Conservation (phyloP, 2,113 vertebrate genomes). For the Paramisgurnus dabryanus region DNA sequence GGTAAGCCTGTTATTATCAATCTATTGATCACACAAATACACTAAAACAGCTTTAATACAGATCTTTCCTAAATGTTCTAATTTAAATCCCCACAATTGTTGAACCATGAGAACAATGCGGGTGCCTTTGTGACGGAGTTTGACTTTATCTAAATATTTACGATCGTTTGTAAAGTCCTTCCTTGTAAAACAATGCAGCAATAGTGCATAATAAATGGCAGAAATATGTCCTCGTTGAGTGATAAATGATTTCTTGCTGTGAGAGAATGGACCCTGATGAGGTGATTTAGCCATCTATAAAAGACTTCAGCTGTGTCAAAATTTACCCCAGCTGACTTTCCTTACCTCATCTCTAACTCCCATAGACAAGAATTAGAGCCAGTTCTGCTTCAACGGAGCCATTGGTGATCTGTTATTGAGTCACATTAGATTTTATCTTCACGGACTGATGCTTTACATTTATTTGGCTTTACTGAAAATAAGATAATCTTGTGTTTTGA, state of each 20-base stretch:
- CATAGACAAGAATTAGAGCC: slow-evolving; percentile 1
- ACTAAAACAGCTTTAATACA: neutral
- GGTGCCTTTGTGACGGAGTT: too few relatives aligned
- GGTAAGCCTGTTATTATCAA: slow-evolving; percentile 69
- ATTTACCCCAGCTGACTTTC: slow-evolving; percentile 26
- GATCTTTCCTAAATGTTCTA: neutral
- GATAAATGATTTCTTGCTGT: slow-evolving; percentile 29
- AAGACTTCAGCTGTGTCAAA: slow-evolving; percentile 38
- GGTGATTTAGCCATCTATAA: slow-evolving; percentile 29
- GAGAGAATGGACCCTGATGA: slow-evolving; percentile 19
- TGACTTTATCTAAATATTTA: slow-evolving; percentile 1
- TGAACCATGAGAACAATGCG: neutral
- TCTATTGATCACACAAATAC: neutral
- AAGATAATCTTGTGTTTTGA: neutral
- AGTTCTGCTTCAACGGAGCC: neutral
- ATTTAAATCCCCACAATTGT: neutral
- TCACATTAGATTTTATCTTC: neutral
- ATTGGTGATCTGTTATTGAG: neutral
- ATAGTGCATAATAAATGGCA: slow-evolving; percentile 6
- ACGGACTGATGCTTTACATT: slow-evolving; percentile 17
- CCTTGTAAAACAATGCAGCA: neutral
- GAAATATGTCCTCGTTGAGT: slow-evolving; percentile 28
- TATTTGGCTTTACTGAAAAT: neutral
- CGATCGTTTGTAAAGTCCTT: neutral
- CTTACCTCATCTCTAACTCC: slow-evolving; percentile 23